Base-by-base conservation (phyloP, 1,140 invertebrate species). In the Oedothorax gibbosus region DNA sequence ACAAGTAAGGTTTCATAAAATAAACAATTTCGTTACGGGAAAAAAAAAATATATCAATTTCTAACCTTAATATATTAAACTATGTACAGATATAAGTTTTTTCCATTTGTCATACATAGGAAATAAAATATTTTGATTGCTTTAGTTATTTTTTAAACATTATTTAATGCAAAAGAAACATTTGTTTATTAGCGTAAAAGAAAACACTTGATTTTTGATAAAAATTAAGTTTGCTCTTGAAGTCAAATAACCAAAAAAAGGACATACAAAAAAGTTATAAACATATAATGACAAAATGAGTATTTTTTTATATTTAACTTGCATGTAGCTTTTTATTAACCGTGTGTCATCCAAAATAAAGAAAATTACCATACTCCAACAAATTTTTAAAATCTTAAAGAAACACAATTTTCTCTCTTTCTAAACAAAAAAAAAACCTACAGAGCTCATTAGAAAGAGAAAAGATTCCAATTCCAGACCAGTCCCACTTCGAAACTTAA, bases 401-500 rank as follows among this genome's bases (percentile, higher is more conserved):
- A n/a, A 0, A 14, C 57, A 7, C 5, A 60, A 14, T 14, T 60
- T 8, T 6, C 12, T 60, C n/a, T 35, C 35, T 35, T 35, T 14
- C 56, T 60, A 60, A 60, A n/a, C n/a, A 60, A n/a, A 60, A 60
- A 60, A 60, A 0, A 57, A 57, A 57, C n/a, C 35, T 35, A 35
- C 35, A 35, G 35, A 35, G 35, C 35, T 35, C 35, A 60, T 60
- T 60, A 60, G 12, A 60, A 5, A 60, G 57, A 60, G 57, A 60
- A 60, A 60, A 60, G 35, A 60, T n/a, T 71, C 69, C 4, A 9
- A n/a, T 51, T 53, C 54, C 20, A 18, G 20, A 71, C 9, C 50
- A 71, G 54, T 54, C 54, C 69, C 35, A 35, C 20, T 71, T 71
- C 57, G 50, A 69, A 10, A 79, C 35, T 20, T 15, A 78, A 57